These are phyloP conservation scores for Prosapia bicincta DNA, from an alignment of 2,888 invertebrate species.

Conservation along the genomic window DNA sequence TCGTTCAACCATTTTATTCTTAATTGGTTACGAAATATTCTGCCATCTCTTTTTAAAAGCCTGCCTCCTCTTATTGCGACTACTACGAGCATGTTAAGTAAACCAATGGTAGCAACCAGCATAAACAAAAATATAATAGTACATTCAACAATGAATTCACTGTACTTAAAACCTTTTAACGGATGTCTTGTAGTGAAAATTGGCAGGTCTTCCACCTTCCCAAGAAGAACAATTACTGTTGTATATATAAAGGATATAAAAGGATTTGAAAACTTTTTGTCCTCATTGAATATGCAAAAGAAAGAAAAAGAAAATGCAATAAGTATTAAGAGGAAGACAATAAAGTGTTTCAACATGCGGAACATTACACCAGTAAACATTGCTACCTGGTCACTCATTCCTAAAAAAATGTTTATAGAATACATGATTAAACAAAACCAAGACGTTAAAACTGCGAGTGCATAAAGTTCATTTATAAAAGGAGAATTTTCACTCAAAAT, in stretches of 20 bases:
- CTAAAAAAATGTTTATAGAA: not conserved
- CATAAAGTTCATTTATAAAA: not conserved
- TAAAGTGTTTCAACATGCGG: slow-evolving; percentile 9
- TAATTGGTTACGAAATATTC: slow-evolving; percentile 3
- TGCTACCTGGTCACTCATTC: not conserved
- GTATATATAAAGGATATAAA: slow-evolving; percentile 8
- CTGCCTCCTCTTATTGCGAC: slow-evolving; percentile 4
- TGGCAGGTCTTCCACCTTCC: not conserved
- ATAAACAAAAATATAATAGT: not conserved
- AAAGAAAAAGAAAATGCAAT: slow-evolving; percentile 11
- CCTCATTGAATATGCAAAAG: slow-evolving; percentile 5
- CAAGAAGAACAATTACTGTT: slow-evolving; percentile 3
- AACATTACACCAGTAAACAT: slow-evolving; percentile 7
- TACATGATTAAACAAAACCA: slow-evolving; percentile 5
- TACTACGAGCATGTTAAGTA: slow-evolving; percentile 11
- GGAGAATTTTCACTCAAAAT: not conserved
- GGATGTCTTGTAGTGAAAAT: not conserved
- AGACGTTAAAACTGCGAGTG: not conserved
- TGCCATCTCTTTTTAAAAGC: slow-evolving; percentile 2
- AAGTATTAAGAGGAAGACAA: not conserved
- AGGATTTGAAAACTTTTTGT: slow-evolving; percentile 1
- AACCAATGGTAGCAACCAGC: not conserved
- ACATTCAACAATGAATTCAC: slow-evolving; percentile 8
- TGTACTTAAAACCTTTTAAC: not conserved
- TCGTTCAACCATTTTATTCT: not conserved